Percentiles rank a stretch among this genome's conserved stretches.
Evolutionary conservation across 2,888 invertebrate species (phyloP).

Genomic region (Noctua pronuba): DNA sequence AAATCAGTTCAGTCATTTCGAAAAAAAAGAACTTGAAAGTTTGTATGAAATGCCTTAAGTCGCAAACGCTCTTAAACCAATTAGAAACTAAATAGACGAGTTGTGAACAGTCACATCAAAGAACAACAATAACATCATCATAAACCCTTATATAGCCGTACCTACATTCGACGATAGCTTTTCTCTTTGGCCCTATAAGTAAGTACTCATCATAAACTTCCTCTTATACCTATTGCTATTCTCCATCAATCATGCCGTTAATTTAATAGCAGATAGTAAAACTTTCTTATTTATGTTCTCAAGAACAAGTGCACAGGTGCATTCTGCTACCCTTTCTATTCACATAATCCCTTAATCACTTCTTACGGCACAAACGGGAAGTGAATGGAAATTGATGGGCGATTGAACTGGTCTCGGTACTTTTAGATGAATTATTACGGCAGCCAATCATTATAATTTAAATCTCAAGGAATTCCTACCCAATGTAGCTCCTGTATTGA

Average conservation of each 20-base stretch:
- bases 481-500: not conserved
- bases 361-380: slow-evolving; percentile 48
- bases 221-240: not conserved
- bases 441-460: slow-evolving; percentile 19
- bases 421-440: slow-evolving; percentile 29
- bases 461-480: slow-evolving; percentile 1
- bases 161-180: not conserved
- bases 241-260: not conserved
- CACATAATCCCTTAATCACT: slow-evolving; percentile 43
- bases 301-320: slow-evolving; percentile 11
- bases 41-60: too few species aligned
- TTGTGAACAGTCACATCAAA: slow-evolving; percentile 10
- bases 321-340: slow-evolving; percentile 36
- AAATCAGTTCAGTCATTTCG: too few species aligned
- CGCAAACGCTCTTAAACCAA: too few species aligned
- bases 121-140: not conserved
- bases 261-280: not conserved
- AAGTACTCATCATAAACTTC: not conserved
- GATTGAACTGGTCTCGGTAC: slow-evolving; percentile 18
- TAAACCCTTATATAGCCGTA: not conserved
- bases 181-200: not conserved
- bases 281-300: not conserved
- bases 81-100: not conserved
- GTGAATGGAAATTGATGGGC: slow-evolving; percentile 48
- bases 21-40: too few species aligned